Evolutionary conservation across 2,888 invertebrate genomes (phyloP), one percentile per base, ranked within the genome.

Genomic region (Thecophora atra): DNA sequence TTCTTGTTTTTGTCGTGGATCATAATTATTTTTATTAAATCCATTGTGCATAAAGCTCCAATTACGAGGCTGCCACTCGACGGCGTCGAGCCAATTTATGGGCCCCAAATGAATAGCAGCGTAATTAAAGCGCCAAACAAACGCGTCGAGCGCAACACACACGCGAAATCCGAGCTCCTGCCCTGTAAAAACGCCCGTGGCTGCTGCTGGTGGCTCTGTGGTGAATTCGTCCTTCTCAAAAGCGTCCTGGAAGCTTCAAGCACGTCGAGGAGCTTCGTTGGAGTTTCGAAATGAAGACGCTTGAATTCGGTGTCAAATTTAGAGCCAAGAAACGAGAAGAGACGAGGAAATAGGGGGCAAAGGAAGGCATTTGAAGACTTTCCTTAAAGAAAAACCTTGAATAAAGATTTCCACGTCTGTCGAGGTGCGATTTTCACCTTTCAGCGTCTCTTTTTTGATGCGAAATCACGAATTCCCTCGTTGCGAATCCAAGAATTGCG

Each of bases 71-170:
- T 47, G 63, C 54, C 28, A 58, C 17, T 26, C 58, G 26, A 19
- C 47, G 8, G n/a, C 37, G 11, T 15, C 30, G 21, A 52, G 58
- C 51, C 37, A 19, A 73, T 70, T 73, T 73, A 73, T 66, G 70
- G 51, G 70, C 19, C 72, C 66, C 72, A 51, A 62, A 70, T 66
- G 72, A 70, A 66, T 73, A 58, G 52, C 51, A 42, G 19, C 62
- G 19, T 58, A 70, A 71, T 73, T 71, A 71, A 72, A 60, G 26
- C 26, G 67, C 56, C 65, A 17, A 70, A n/a, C 13, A 47, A 44
- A 65, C 47, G 65, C 15, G 47, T 37, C 24, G 54, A 67, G 21
- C 21, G 30, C 51, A 30, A 28, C 60, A 37, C 30, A 30, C 42
- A 30, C 30, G n/a, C 24, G 67, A 30, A 52, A 54, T 66, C 19